phyloP scores from a whole-genome alignment of 2,113 vertebrate species.

The Fulica atra region DNA sequence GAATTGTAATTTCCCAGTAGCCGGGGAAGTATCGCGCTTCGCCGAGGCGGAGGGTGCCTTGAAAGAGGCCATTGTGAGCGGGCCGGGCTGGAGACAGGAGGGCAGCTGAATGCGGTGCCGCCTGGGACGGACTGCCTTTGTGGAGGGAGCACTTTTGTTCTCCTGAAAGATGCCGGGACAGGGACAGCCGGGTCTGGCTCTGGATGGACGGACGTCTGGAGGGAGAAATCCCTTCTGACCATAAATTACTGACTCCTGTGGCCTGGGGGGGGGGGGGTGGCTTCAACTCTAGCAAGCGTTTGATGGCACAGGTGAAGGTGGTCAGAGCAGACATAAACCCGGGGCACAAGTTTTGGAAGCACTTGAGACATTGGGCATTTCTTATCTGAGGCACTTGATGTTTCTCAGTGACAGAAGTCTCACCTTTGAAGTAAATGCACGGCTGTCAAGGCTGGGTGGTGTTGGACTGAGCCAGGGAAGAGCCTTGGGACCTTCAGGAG shows the following conservation, averaged over 20 bases:
- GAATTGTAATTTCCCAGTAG: background rate
- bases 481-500: background rate
- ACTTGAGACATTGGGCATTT: background rate
- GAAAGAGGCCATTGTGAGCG: constrained; percentile 59
- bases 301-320: background rate
- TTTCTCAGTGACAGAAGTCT: background rate
- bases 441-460: background rate
- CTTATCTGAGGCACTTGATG: background rate
- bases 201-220: background rate
- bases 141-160: constrained; percentile 54
- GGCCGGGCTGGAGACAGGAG: background rate
- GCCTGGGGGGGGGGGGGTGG: background rate
- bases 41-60: background rate
- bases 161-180: background rate
- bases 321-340: background rate
- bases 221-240: background rate
- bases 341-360: background rate
- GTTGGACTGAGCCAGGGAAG: background rate
- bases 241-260: background rate
- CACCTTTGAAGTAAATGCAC: background rate
- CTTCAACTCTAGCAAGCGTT: background rate
- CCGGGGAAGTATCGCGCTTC: background rate
- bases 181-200: background rate
- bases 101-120: background rate
- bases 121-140: constrained; percentile 21